A percentile compares a stretch with the other conserved stretches of the same genome.
Evolutionary conservation across 2,113 vertebrate genomes (phyloP).

Genomic region (Holacanthus passer): DNA sequence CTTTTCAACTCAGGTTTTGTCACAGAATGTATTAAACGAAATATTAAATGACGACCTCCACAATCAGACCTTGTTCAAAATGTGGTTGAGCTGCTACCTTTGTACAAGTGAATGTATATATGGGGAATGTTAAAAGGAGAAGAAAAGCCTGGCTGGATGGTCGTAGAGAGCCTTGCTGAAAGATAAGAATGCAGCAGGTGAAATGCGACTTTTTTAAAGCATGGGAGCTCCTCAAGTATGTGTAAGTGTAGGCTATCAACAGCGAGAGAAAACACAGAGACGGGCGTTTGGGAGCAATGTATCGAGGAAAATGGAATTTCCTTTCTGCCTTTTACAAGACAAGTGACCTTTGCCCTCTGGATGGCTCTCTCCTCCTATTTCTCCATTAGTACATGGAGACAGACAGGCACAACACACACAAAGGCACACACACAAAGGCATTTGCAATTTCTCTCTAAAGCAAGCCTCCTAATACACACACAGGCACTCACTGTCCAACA

Average conservation of each 20-base stretch:
- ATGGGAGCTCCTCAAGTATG: conserved; percentile 1
- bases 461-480: conserved; percentile 58
- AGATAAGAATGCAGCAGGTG: conserved; percentile 24
- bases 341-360: conserved; percentile 72
- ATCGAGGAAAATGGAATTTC: conserved; percentile 64
- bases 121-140: neutral
- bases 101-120: neutral
- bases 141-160: conserved; percentile 2
- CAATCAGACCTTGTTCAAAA: neutral
- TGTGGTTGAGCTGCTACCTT: neutral
- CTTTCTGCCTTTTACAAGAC: conserved; percentile 67
- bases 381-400: conserved; percentile 65
- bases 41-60: neutral
- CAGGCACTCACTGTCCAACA: conserved; percentile 74
- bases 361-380: conserved; percentile 65
- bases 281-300: conserved; percentile 44
- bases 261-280: conserved; percentile 42
- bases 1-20: neutral
- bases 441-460: conserved; percentile 66
- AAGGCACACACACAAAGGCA: conserved; percentile 50
- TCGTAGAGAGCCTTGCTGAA: neutral
- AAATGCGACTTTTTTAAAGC: conserved; percentile 1
- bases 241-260: conserved; percentile 23
- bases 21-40: neutral
- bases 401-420: conserved; percentile 48